Evolutionary conservation across 2,888 invertebrate genomes (phyloP), one percentile per base, ranked within the genome.

Genomic region (Elmis aenea): DNA sequence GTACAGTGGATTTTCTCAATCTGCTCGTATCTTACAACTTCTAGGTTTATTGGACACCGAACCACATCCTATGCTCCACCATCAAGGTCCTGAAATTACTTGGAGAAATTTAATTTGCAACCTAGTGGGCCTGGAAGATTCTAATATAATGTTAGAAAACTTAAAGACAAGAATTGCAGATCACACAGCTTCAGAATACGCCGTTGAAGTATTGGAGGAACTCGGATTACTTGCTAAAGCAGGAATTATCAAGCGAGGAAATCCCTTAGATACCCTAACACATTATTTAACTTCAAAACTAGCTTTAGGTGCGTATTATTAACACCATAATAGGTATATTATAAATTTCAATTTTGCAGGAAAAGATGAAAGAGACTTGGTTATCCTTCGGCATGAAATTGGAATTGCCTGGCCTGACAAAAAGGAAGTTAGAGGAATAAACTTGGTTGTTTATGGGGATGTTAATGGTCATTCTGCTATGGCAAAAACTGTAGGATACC

Each of bases 401-500:
- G 88, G 85, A 14, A 89, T 96, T 37, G 79, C 84, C 38, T 95
- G 95, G 92, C 87, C 90, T 2, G 90, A 94, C 60, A 77, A 75
- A 45, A 73, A 80, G 45, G 96, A 97, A 69, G 72, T 78, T 28
- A 80, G 90, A 27, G 88, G 81, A 43, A 83, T 90, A 30, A 90
- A 86, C 46, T 79, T 97, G 69, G 89, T 96, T 0, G 85, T 85
- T 34, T 93, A 99, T 52, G 97, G 97, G 0, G 81, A 86, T 43
- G 43, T 49, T 5, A 67, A 72, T 10, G 85, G 87, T 1, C 90
- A 91, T 66, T 94, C 96, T 0, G 99, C 99, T 13, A 99, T 99
- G 99, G 87, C 92, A 0, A 81, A 86, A 57, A 88, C 90, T 5
- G 93, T 94, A 5, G 93, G 93, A 12, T 91, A 82, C 70, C 97